Evolutionary conservation across 2,888 invertebrate species (phyloP).

Genomic region (Philhelius pedissequus): DNA sequence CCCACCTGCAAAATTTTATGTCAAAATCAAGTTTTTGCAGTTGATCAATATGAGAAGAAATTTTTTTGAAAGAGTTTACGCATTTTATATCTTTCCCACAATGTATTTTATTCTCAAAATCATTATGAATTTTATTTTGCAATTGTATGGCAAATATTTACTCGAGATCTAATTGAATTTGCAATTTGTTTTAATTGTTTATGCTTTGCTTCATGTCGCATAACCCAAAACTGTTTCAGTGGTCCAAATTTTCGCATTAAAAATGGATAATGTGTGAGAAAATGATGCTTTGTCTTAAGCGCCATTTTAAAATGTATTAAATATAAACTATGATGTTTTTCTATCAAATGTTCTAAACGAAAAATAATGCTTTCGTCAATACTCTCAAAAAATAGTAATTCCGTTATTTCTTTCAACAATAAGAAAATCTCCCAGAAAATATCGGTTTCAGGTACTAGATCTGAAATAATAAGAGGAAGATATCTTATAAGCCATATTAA

Average conservation of each 20-base stretch:
- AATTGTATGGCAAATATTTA: slow-evolving; percentile 4
- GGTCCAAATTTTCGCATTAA: slow-evolving; percentile 13
- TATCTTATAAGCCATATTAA: neutral
- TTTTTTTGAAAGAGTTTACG: neutral
- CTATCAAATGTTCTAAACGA: neutral
- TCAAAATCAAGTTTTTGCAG: neutral
- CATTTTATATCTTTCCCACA: too few relatives aligned
- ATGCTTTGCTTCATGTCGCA: slow-evolving; percentile 24
- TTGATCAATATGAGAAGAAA: neutral
- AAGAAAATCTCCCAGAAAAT: neutral
- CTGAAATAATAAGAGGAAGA: neutral
- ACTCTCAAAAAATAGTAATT: neutral
- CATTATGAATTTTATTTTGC: neutral
- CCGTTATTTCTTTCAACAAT: neutral
- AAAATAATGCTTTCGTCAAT: neutral
- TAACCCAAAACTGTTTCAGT: neutral
- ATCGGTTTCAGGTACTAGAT: neutral
- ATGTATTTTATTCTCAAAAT: too few relatives aligned
- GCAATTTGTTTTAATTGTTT: slow-evolving; percentile 15
- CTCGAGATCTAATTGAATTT: too few relatives aligned
- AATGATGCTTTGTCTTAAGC: slow-evolving; percentile 27
- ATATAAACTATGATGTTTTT: neutral
- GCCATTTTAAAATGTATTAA: neutral
- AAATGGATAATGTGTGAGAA: slow-evolving; percentile 16
- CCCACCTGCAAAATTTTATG: neutral